Conservation (phyloP, 2,113 vertebrate genomes). For the Sclerurus mexicanus region DNA sequence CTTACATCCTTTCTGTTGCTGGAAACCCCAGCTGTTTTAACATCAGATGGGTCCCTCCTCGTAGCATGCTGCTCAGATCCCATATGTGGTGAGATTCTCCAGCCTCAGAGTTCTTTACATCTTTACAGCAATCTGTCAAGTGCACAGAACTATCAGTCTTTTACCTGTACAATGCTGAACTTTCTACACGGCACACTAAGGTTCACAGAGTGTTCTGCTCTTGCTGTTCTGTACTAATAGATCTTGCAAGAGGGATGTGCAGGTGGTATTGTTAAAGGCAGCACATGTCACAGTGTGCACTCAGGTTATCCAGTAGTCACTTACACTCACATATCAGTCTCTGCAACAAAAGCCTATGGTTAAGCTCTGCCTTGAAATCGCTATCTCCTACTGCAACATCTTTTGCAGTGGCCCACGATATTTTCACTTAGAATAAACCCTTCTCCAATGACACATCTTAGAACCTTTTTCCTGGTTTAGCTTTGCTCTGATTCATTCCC, state of each 20-base stretch:
- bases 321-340: accelerated
- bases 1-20: neutral
- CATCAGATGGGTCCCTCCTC: accelerated
- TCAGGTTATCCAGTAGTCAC: neutral
- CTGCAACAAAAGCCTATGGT: neutral
- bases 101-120: neutral
- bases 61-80: neutral
- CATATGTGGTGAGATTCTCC: neutral
- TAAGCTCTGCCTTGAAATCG: neutral
- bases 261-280: neutral
- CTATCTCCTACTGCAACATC: neutral
- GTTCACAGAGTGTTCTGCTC: neutral
- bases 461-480: neutral
- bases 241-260: too few relatives aligned
- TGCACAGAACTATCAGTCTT: neutral
- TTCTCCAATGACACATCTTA: neutral
- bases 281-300: accelerated
- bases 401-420: accelerated
- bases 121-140: neutral
- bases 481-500: neutral
- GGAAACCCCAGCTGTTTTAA: neutral
- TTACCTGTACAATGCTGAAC: neutral
- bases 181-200: neutral
- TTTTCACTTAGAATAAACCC: neutral
- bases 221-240: neutral